Conservation (phyloP, 2,113 vertebrate species). For the Myotis lucifugus region DNA sequence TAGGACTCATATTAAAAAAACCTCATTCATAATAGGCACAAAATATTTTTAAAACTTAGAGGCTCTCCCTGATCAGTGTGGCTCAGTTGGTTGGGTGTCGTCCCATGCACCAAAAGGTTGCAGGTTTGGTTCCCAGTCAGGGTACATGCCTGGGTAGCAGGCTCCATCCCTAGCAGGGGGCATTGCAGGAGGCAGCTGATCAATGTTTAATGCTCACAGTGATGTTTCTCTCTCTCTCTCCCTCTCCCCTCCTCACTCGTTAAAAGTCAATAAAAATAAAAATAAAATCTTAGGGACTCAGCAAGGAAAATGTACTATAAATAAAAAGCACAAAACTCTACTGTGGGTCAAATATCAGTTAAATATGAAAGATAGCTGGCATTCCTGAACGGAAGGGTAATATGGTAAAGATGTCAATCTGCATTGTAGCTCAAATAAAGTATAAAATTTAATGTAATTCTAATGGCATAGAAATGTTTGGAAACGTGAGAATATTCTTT, state of each 20-base stretch:
- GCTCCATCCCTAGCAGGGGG: no score
- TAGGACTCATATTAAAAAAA: not conserved
- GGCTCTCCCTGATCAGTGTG: not conserved
- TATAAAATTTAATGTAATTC: not conserved
- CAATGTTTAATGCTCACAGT: no score
- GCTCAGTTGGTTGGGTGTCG: no score
- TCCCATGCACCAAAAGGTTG: no score
- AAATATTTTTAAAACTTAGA: not conserved
- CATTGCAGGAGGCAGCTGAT: no score
- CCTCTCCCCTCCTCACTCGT: fast-evolving
- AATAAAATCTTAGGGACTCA: not conserved
- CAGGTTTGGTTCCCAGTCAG: no score
- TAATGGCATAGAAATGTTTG: not conserved
- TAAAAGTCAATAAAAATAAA: no score
- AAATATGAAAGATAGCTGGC: not conserved
- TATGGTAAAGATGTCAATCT: not conserved
- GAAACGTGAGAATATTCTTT: not conserved
- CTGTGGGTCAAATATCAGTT: not conserved
- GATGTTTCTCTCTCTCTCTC: no score
- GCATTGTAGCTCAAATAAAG: not conserved
- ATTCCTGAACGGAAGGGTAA: not conserved
- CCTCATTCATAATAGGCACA: not conserved
- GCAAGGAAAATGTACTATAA: not conserved
- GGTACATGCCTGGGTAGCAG: no score
- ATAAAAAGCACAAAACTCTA: not conserved